phyloP scores from a whole-genome alignment of 2,797 vertebrate genomes.

The Anisognathus igniventris region DNA sequence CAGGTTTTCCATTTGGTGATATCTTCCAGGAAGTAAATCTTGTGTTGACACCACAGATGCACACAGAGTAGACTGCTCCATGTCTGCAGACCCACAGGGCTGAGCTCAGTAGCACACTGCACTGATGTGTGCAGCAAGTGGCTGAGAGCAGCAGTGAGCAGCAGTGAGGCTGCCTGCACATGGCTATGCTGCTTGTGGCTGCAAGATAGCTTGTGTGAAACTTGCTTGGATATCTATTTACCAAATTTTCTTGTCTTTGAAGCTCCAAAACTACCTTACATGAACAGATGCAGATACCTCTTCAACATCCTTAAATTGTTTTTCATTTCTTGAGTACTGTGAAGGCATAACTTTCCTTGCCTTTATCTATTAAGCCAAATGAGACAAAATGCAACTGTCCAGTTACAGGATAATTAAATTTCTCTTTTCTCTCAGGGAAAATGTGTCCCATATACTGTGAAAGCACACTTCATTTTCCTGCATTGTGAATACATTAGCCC shows the following conservation, averaged over 20 bases:
- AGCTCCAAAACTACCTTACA: neutral
- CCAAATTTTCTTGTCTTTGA: neutral
- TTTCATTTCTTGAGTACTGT: neutral
- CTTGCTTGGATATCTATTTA: neutral
- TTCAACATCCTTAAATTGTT: neutral
- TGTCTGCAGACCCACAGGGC: neutral
- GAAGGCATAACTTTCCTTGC: neutral
- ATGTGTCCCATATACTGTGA: neutral
- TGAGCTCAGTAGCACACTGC: neutral
- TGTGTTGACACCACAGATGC: neutral
- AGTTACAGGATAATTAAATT: neutral
- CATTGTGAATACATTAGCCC: neutral
- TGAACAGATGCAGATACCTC: accelerated
- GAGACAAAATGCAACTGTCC: neutral
- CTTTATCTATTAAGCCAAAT: neutral
- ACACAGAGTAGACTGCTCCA: neutral
- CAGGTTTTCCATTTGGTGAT: neutral
- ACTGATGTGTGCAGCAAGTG: accelerated
- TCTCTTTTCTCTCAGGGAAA: neutral
- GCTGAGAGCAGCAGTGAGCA: neutral
- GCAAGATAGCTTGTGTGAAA: neutral
- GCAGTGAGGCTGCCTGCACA: accelerated
- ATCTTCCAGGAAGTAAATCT: neutral
- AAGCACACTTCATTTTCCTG: neutral
- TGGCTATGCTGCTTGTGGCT: neutral